Evolutionary conservation across 2,888 invertebrate species (phyloP).

Genomic region (Cylindroiulus punctatus): DNA sequence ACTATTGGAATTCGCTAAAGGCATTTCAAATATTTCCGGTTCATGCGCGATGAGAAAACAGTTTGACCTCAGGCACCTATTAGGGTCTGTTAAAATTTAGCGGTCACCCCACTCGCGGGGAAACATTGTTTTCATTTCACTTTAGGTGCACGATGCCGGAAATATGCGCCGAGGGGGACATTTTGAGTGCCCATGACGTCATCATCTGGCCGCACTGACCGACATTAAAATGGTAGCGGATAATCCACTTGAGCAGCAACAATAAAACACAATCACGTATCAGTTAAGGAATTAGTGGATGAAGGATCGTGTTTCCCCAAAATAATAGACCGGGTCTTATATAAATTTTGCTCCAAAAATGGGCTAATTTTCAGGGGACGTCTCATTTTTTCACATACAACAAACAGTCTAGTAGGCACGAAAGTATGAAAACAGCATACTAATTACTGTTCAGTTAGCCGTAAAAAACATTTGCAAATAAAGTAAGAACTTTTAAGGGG

Average conservation of each 20-base stretch:
- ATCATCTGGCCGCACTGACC: background rate
- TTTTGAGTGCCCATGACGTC: background rate
- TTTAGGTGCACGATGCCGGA: slow-evolving; percentile 5
- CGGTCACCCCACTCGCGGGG: background rate
- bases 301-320: no score
- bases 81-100: background rate
- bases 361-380: no score
- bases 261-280: background rate
- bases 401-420: no score
- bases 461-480: no score
- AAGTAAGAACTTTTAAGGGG: no score
- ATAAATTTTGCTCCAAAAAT: no score
- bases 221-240: background rate
- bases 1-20: background rate
- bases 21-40: slow-evolving; percentile 32
- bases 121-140: slow-evolving; percentile 13
- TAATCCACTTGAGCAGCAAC: background rate
- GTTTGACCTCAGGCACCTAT: slow-evolving; percentile 32
- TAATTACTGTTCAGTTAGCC: no score
- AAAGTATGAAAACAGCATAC: no score
- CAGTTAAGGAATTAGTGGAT: no score
- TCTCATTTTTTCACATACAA: no score
- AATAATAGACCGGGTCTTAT: no score
- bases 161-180: background rate
- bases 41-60: background rate